These are phyloP conservation scores for Ctenopoma kingsleyae DNA, from an alignment of 2,797 vertebrate species.

Conservation along the genomic window DNA sequence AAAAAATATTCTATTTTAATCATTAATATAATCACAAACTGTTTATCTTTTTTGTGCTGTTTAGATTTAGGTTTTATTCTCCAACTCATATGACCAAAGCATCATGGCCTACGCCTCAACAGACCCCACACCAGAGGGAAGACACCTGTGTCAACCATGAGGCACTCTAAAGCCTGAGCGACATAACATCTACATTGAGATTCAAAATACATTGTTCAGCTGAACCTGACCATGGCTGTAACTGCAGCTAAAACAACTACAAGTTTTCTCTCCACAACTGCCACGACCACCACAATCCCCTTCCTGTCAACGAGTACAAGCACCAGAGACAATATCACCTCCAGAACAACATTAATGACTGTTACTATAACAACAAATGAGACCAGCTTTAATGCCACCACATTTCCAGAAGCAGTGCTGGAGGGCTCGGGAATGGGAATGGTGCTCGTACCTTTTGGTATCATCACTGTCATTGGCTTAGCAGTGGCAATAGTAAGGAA, in stretches of 20 bases:
- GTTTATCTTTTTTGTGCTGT: slow-evolving; percentile 16
- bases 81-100: slow-evolving; percentile 29
- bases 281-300: slow-evolving; percentile 61
- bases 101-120: slow-evolving; percentile 29
- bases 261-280: slow-evolving; percentile 63
- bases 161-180: slow-evolving; percentile 48
- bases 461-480: slow-evolving; percentile 95
- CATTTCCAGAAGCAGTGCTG: slow-evolving; percentile 83
- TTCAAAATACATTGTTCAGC: slow-evolving; percentile 20
- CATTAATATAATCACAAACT: neutral
- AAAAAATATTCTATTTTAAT: too few species aligned
- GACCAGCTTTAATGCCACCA: slow-evolving; percentile 89
- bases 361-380: slow-evolving; percentile 85
- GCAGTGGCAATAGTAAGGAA: slow-evolving; percentile 93
- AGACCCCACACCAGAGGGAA: slow-evolving; percentile 45
- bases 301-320: slow-evolving; percentile 63
- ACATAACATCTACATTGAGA: slow-evolving; percentile 10
- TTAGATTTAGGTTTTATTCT: slow-evolving; percentile 22
- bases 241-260: slow-evolving; percentile 59
- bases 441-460: slow-evolving; percentile 93
- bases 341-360: slow-evolving; percentile 74
- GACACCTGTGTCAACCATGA: slow-evolving; percentile 44
- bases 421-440: slow-evolving; percentile 87
- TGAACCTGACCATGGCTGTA: slow-evolving; percentile 66
- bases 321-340: slow-evolving; percentile 71